Evolutionary conservation across 2,113 vertebrate genomes (phyloP).

Genomic region (western clawed frog (Xenopus tropicalis)): DNA sequence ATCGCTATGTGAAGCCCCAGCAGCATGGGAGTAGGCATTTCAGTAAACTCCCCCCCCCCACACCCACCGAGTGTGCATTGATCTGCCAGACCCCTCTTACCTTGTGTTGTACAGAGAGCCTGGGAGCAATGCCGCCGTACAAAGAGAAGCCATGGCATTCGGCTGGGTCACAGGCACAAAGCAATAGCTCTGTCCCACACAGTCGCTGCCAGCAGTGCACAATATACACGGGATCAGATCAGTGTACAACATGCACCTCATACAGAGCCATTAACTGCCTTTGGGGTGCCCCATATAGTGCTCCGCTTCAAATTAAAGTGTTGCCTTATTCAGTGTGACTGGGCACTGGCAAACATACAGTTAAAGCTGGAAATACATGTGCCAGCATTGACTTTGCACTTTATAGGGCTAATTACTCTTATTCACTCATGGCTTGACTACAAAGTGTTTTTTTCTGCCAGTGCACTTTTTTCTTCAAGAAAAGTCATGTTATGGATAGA

Average conservation of each 20-base stretch:
- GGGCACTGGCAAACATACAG: too few relatives aligned
- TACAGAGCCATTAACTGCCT: background rate
- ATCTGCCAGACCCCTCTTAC: conserved; percentile 19
- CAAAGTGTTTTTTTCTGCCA: too few relatives aligned
- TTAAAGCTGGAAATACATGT: too few relatives aligned
- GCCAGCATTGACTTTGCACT: too few relatives aligned
- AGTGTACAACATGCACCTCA: background rate
- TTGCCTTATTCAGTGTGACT: too few relatives aligned
- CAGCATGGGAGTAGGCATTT: conserved; percentile 64
- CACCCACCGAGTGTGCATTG: conserved; percentile 51
- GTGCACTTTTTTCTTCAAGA: too few relatives aligned
- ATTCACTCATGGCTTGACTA: background rate
- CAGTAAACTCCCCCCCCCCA: conserved; percentile 33
- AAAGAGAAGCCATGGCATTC: background rate
- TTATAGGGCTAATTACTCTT: background rate
- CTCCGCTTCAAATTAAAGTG: too few relatives aligned
- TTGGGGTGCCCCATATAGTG: background rate
- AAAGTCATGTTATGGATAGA: too few relatives aligned
- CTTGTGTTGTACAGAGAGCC: background rate
- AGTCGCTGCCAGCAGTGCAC: background rate
- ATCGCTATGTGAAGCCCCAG: conserved; percentile 56
- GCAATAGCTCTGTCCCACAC: background rate
- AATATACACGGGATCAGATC: background rate
- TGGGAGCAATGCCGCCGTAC: background rate
- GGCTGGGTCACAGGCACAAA: background rate